A percentile compares a stretch with the other conserved stretches of the same genome.
These are phyloP conservation scores for Acleris literana DNA, from an alignment of 2,888 invertebrate genomes.

Conservation along the genomic window DNA sequence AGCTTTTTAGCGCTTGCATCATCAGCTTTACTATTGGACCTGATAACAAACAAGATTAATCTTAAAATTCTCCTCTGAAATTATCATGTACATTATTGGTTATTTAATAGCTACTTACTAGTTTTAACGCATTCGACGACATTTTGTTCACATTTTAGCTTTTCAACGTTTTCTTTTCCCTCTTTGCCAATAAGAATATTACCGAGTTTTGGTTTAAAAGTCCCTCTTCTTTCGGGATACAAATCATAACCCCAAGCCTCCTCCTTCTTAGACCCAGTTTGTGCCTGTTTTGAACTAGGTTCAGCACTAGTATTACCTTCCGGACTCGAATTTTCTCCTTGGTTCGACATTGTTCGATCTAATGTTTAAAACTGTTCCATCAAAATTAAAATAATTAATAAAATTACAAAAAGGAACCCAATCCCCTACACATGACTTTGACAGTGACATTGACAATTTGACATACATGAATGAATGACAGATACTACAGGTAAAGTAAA, in stretches of 20 bases:
- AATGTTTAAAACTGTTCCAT: too few relatives aligned
- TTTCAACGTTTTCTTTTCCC: conserved; percentile 87
- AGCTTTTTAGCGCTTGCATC: conserved; percentile 91
- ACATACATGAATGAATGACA: too few relatives aligned
- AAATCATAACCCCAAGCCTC: conserved; percentile 90
- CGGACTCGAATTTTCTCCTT: conserved; percentile 38
- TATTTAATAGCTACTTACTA: conserved; percentile 74
- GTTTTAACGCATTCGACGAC: conserved; percentile 89
- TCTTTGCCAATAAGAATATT: conserved; percentile 85
- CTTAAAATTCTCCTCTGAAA: background rate
- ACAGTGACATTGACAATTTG: conserved; percentile 20
- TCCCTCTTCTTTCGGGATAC: conserved; percentile 91
- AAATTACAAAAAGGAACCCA: too few relatives aligned
- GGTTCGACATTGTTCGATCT: conserved; percentile 47
- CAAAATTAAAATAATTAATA: background rate
- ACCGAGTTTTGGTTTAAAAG: conserved; percentile 80
- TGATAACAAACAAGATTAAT: conserved; percentile 54
- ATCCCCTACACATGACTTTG: conserved; percentile 26
- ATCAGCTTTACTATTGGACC: conserved; percentile 92
- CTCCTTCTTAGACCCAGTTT: conserved; percentile 46
- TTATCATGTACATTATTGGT: background rate
- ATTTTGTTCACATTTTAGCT: conserved; percentile 91
- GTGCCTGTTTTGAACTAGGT: conserved; percentile 37
- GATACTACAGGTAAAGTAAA: too few relatives aligned
- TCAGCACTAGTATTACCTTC: conserved; percentile 36